Conservation (phyloP, 2,113 vertebrate genomes). For the Pogonocichla stellata region DNA sequence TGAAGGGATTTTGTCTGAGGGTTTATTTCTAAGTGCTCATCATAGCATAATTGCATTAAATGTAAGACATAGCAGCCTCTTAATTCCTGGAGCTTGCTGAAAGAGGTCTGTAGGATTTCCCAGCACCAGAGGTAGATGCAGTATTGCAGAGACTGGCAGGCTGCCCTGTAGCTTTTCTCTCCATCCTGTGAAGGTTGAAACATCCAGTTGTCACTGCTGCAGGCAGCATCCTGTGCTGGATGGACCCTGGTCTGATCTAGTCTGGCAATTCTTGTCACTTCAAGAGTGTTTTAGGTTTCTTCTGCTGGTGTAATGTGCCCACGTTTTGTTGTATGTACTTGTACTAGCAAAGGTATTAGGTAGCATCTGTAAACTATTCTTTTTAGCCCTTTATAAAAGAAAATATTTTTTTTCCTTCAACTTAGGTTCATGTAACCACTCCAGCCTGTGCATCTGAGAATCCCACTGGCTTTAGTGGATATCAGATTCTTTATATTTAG, state of each 20-base stretch:
- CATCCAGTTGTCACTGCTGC: neutral
- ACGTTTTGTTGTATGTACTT: neutral
- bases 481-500: neutral
- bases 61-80: neutral
- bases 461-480: neutral
- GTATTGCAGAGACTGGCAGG: neutral
- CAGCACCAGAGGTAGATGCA: neutral
- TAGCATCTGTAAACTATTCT: neutral
- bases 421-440: neutral
- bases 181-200: neutral
- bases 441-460: neutral
- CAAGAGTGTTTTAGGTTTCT: neutral
- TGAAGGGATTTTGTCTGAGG: neutral
- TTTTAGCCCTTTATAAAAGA: neutral
- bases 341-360: neutral
- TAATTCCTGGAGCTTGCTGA: neutral
- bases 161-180: neutral
- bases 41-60: neutral
- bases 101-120: neutral
- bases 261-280: neutral
- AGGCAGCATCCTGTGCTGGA: neutral
- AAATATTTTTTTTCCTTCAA: accelerated
- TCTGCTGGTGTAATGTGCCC: neutral
- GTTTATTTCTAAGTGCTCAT: neutral
- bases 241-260: neutral